Base-by-base conservation (phyloP, 1,140 invertebrate genomes). In the Drosophila parvula region DNA sequence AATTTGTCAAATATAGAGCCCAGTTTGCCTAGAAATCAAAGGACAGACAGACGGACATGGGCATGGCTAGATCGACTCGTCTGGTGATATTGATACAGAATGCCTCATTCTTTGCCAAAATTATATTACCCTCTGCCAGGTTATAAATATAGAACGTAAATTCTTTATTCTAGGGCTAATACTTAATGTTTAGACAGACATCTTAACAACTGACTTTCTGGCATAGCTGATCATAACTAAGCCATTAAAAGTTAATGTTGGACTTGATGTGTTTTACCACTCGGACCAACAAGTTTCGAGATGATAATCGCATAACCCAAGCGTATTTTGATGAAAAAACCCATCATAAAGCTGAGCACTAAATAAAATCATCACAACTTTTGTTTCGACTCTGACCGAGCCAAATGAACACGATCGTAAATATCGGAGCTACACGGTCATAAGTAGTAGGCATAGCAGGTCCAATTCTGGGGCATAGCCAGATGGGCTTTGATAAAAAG, bases 381-480 rank as follows among this genome's bases (percentile, higher is more conserved):
- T 65, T 40, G 12, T 30, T 50, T 57, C 51, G 30, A 27, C 44
- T 41, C 18, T 38, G 56, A 47, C 38, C 45, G 59, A 75, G 32
- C 22, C 55, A 61, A 86, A 82, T 88, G 64, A 88, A 86, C 83
- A 79, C 57, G 82, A 60, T 82, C 82, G 60, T 86, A 77, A 86
- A 86, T 65, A 78, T 69, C 74, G 63, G 36, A 32, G 65, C 65
- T 67, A 59, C 56, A 50, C 34, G 55, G n/a, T 9, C 56, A 44
- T 22, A 36, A 40, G 38, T 22, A 48, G 48, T 18, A 36, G 28
- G 50, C 51, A 65, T 34, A 50, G 48, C 64, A 69, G 41, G 57
- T 40, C 50, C 74, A 10, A 53, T 76, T 67, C 73, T 55, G 57
- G 56, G 43, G 48, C 53, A 51, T 57, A 43, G 16, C 47, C 80